Base-by-base conservation (phyloP, 2,113 vertebrate species). In the Heterocephalus glaber region DNA sequence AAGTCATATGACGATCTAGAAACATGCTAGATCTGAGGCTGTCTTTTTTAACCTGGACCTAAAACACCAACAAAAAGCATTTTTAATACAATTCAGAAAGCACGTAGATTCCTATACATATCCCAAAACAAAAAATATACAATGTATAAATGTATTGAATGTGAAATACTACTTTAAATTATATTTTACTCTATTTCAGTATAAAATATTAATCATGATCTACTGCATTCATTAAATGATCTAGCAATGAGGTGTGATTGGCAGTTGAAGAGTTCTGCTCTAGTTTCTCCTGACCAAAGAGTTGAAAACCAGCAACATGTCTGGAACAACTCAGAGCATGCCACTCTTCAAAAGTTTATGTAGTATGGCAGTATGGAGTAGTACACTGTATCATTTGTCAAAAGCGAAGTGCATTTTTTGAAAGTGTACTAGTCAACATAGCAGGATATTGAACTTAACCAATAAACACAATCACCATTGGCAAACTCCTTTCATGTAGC, bases 281-380 rank as follows among this genome's bases (percentile, higher is more conserved):
- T 87, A 49, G 19, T 52, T 7, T 60, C 41, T 5, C 3, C 61
- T 58, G 14, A n/a, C 91, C 33, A 74, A 82, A 77, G 41, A 7
- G 5, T 8, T 14, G n/a, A 95, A 33, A 83, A 74, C 1, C 9
- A 84, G 19, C 20, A 82, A 28, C 33, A 12, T 5, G 13, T 56
- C 28, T 86, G 58, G 20, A 96, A 89, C 60, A 84, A 87, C 7
- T 74, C n/a, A 90, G 49, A 92, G 47, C 33, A 77, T 54, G 35
- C 24, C 26, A 24, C 8, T 77, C 13, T 30, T 33, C 47, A 49
- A 17, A 49, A 30, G 3, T 33, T 20, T 17, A 4, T 35, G 4
- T 4, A 28, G 49, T 33, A 12, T 76, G 5, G 3, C 6, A 30
- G 49, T 33, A 12, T 76, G 5, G 3, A 6, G 33, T 61, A 61